Evolutionary conservation across 2,113 vertebrate genomes (phyloP).

Genomic region (Uria lomvia): DNA sequence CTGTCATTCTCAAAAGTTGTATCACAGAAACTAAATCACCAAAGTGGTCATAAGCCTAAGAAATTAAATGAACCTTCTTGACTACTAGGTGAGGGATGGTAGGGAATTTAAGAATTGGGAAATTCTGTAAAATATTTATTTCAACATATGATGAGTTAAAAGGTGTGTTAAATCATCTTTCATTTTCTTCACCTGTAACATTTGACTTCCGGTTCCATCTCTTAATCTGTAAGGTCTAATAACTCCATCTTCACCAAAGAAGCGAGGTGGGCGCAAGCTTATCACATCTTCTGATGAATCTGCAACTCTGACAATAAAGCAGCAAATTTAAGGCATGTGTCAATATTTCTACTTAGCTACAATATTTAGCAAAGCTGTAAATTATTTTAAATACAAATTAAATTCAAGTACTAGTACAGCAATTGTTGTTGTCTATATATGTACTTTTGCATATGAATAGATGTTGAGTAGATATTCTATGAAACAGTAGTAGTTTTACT

Average conservation of each 20-base stretch:
- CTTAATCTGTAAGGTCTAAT: conserved; percentile 92
- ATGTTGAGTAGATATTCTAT: neutral
- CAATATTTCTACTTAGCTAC: neutral
- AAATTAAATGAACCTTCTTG: neutral
- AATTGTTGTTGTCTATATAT: neutral
- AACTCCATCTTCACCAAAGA: conserved; percentile 93
- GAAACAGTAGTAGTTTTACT: neutral
- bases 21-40: conserved; percentile 41
- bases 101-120: neutral
- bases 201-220: conserved; percentile 92
- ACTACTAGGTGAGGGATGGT: neutral
- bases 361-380: neutral
- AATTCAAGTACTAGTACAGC: neutral
- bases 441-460: neutral
- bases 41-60: conserved; percentile 1
- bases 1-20: conserved; percentile 47
- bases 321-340: neutral
- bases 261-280: conserved; percentile 90
- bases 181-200: conserved; percentile 88
- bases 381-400: neutral
- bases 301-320: conserved; percentile 79
- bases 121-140: neutral
- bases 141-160: neutral
- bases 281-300: conserved; percentile 87
- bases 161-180: neutral